phyloP scores from a whole-genome alignment of 2,888 invertebrate genomes.

The Thymelicus acteon region DNA sequence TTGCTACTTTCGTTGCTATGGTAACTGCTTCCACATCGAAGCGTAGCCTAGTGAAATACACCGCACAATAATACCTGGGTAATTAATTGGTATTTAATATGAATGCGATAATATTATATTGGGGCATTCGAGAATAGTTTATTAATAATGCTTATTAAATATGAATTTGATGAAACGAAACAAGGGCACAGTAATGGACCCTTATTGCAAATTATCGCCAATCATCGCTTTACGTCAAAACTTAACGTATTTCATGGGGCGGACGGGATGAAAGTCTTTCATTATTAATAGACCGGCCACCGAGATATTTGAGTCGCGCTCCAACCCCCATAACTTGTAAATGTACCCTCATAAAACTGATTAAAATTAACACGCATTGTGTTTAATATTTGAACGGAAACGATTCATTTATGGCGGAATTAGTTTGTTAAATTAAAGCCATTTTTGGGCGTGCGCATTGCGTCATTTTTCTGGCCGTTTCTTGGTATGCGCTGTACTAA shows the following conservation, averaged over 20 bases:
- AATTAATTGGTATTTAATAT: too few species aligned
- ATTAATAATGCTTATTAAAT: background rate
- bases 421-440: slow-evolving; percentile 13
- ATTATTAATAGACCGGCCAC: slow-evolving; percentile 37
- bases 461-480: slow-evolving; percentile 1
- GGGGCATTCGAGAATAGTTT: too few species aligned
- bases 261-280: slow-evolving; percentile 25
- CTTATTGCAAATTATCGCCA: slow-evolving; percentile 28
- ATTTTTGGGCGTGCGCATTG: background rate
- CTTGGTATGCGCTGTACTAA: slow-evolving; percentile 1
- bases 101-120: too few species aligned
- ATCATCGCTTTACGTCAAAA: slow-evolving; percentile 16
- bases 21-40: too few species aligned
- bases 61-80: too few species aligned
- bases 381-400: slow-evolving; percentile 42
- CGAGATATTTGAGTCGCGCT: slow-evolving; percentile 31
- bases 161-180: slow-evolving; percentile 21
- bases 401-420: slow-evolving; percentile 49
- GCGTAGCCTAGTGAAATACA: too few species aligned
- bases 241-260: slow-evolving; percentile 17
- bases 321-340: slow-evolving; percentile 44
- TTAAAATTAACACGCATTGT: slow-evolving; percentile 46
- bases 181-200: slow-evolving; percentile 20
- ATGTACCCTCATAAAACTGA: slow-evolving; percentile 45
- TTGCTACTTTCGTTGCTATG: too few species aligned